Conservation (phyloP, 2,797 vertebrate species). For the Corythornis leucogaster region DNA sequence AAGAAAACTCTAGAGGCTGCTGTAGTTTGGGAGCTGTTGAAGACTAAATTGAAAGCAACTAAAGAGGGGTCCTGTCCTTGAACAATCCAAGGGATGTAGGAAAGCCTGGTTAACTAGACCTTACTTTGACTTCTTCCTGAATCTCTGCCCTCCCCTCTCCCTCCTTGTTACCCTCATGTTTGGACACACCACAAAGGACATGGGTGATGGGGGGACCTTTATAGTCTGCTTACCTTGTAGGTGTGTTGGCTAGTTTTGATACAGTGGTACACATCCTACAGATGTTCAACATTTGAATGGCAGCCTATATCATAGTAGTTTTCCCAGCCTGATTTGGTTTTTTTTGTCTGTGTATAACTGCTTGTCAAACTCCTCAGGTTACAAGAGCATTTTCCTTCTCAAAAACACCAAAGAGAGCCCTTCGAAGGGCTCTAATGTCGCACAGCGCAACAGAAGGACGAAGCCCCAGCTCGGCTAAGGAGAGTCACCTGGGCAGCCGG, state of each 20-base stretch:
- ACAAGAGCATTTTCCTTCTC: constrained; percentile 96
- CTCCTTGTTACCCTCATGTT: accelerated
- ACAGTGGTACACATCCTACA: accelerated
- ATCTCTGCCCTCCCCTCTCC: background rate
- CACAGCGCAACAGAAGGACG: constrained; percentile 86
- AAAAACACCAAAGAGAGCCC: constrained; percentile 94
- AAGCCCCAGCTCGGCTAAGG: constrained; percentile 79
- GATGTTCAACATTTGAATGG: background rate
- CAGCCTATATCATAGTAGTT: too few species aligned
- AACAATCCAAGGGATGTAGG: background rate
- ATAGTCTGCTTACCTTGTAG: background rate
- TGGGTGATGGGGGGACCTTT: background rate
- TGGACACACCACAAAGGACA: background rate
- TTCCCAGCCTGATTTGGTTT: background rate
- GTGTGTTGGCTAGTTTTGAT: background rate
- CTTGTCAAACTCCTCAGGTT: constrained; percentile 81
- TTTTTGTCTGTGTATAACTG: background rate
- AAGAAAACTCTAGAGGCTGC: background rate
- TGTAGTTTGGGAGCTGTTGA: background rate
- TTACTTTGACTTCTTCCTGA: background rate
- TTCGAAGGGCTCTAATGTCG: constrained; percentile 90
- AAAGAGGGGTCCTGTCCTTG: background rate
- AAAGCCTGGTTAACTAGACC: background rate
- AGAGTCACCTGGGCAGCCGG: constrained; percentile 77
- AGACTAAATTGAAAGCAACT: background rate